Percentiles rank a stretch among this genome's conserved stretches.
Conservation (phyloP, 37 sponge, comb jelly and placozoan species). For the Ianthella basta region DNA sequence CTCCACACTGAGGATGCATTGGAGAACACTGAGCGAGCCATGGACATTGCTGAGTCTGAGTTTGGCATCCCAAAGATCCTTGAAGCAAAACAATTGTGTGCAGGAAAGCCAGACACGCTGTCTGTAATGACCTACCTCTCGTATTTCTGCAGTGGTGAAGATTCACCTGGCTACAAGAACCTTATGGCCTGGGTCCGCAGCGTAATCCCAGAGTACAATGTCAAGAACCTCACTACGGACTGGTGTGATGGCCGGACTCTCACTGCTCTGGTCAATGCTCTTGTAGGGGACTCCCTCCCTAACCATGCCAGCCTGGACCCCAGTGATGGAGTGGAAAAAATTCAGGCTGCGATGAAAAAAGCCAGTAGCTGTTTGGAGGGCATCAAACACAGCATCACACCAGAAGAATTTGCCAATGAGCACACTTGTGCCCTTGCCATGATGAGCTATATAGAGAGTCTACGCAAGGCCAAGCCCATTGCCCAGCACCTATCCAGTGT, state of each 20-base stretch:
- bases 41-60: slow-evolving; percentile 76
- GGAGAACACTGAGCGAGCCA: slow-evolving; percentile 63
- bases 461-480: slow-evolving; percentile 49
- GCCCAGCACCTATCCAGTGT: slow-evolving; percentile 21
- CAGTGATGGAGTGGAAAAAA: slow-evolving; percentile 52
- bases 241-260: slow-evolving; percentile 79
- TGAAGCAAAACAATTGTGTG: slow-evolving; percentile 60
- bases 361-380: slow-evolving; percentile 58
- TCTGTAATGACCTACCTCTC: slow-evolving; percentile 89
- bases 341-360: slow-evolving; percentile 59
- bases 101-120: slow-evolving; percentile 78
- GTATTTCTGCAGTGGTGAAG: slow-evolving; percentile 72
- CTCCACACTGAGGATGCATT: slow-evolving; percentile 56
- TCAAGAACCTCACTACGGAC: slow-evolving; percentile 75
- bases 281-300: slow-evolving; percentile 56
- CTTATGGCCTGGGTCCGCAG: slow-evolving; percentile 76
- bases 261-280: slow-evolving; percentile 74
- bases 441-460: slow-evolving; percentile 72
- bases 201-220: slow-evolving; percentile 66
- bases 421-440: slow-evolving; percentile 55
- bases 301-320: slow-evolving; percentile 59
- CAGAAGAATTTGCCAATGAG: slow-evolving; percentile 69
- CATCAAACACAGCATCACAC: slow-evolving; percentile 41
- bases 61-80: slow-evolving; percentile 73
- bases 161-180: slow-evolving; percentile 58